Base-by-base conservation (phyloP, 1,140 invertebrate species). In the Zeugodacus cucurbitae region DNA sequence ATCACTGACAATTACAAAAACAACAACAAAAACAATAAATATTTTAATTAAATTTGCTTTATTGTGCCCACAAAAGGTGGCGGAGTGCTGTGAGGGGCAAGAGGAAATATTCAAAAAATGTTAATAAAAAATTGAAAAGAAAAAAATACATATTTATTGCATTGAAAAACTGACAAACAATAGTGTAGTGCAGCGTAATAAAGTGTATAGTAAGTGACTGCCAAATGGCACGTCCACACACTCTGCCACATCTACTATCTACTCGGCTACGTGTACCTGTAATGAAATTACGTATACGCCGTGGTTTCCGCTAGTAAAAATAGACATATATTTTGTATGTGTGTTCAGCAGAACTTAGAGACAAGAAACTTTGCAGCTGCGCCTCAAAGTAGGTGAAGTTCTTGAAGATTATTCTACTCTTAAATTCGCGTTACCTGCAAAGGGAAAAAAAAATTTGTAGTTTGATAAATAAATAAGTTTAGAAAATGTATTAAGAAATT, bases 31-130 rank as follows among this genome's bases (percentile, higher is more conserved):
- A 17, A 41, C 41, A 48, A 82, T 11, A 78, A 78, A 29, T 54
- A 54, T 74, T 82, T 82, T 82, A 82, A 82, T 82, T 82, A 82
- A 82, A 82, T 44, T 54, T 54, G n/a, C 41, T 14, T 41, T 7
- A 82, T n/a, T 82, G 34, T 14, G 17, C 6, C 11, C 10, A 29
- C 20, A 37, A 4, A 5, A 17, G 11, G 48, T 48, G 48, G 3
- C 48, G 4, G 48, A 54, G 48, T 54, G 14, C 14, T 17, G 48
- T 54, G 14, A 54, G 14, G 14, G 17, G 20, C 14, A 54, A 54
- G 44, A 48, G 48, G 3, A 54, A 54, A 54, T 4, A 4, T 17
- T 17, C 14, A 5, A 62, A 62, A 62, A 62, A 5, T 26, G n/a
- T 62, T 7, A 62, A 62, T 62, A 62, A 62, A 26, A 62, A 14